Evolutionary conservation across 2,113 vertebrate species (phyloP).

Genomic region (Chaetorhynchus papuensis): DNA sequence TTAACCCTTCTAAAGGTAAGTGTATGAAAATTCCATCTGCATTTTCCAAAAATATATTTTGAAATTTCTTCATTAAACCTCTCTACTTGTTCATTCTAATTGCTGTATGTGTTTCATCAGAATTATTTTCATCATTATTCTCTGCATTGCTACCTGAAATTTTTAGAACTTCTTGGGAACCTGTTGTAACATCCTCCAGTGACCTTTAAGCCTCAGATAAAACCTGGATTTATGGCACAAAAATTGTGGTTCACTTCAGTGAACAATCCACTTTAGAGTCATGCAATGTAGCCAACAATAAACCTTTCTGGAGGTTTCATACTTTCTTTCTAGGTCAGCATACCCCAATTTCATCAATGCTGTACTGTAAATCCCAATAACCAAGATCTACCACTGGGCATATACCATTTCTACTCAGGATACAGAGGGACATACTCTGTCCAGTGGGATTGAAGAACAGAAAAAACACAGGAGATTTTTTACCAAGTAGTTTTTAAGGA

Average conservation of each 20-base stretch:
- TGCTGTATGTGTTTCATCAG: neutral
- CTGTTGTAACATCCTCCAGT: neutral
- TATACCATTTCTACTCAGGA: neutral
- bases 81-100: neutral
- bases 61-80: neutral
- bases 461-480: rapidly evolving
- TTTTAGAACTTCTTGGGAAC: neutral
- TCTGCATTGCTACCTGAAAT: neutral
- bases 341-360: neutral
- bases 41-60: neutral
- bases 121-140: neutral
- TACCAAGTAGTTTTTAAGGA: neutral
- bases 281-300: neutral
- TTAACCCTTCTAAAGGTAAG: neutral
- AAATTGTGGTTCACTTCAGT: neutral
- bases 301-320: neutral
- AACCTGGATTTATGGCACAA: neutral
- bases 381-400: neutral
- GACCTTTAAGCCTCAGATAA: neutral
- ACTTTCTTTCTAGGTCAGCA: neutral
- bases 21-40: neutral
- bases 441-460: neutral
- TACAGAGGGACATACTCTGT: neutral
- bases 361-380: neutral
- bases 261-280: neutral